Evolutionary conservation across 2,888 invertebrate genomes (phyloP), one percentile per base, ranked within the genome.

Genomic region (Dynastes hyllus): DNA sequence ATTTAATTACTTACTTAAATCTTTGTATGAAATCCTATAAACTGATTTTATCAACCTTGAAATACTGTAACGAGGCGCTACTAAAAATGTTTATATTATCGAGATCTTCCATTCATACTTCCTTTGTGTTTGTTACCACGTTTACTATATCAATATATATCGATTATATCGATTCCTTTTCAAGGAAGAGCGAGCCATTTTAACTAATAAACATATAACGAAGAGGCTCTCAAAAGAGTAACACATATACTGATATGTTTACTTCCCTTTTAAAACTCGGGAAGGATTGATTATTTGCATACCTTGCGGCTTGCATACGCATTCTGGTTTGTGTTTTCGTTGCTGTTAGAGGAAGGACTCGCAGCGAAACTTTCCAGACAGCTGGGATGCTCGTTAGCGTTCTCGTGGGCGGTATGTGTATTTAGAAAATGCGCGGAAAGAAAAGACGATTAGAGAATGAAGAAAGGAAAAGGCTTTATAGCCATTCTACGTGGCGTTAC

Each of bases 311-410:
- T 78, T 80, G 78, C 78, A 76, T 80, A 67, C 63, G 22, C 32
- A 78, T 78, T 78, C 78, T 76, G 78, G 78, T 75, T 75, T 78
- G 78, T 78, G 78, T 78, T 80, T 77, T 79, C 73, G 63, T 65
- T 77, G 45, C 71, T 13, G 29, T 13, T 69, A 16, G 37, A 66
- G 32, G 71, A 45, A 69, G 53, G 77, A 66, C 67, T 67, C 53
- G 50, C 29, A 71, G 79, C 73, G 65, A 76, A 78, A 80, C 78
- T 80, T 78, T 76, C 78, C 80, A 80, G 80, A 78, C 80, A 78
- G 75, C 65, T 76, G 61, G 37, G 45, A 22, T 45, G 45, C 45
- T 76, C 40, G 80, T 80, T 80, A 76, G 78, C 78, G 71, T 22
- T 22, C 58, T 61, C 76, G 75, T 69, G 75, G 50, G 45, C 66